Evolutionary conservation across 2,888 invertebrate species (phyloP).

Genomic region (Drosophila trichaetosa): DNA sequence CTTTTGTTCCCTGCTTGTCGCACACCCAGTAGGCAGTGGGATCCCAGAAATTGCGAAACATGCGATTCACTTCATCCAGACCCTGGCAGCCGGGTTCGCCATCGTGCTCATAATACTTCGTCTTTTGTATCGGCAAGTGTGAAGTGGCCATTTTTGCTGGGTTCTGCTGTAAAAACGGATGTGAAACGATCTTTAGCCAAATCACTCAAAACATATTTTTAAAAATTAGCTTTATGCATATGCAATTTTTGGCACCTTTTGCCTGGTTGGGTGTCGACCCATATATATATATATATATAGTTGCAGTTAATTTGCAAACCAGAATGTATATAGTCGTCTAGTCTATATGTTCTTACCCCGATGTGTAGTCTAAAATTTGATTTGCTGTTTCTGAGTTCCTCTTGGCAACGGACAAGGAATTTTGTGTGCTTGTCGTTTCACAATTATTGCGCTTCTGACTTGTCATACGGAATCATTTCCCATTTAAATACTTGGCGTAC

Average conservation of each 20-base stretch:
- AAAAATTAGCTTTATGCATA: not conserved
- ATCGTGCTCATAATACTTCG: constrained; percentile 69
- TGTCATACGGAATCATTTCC: constrained; percentile 69
- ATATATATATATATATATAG: not conserved
- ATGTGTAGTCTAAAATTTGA: not conserved
- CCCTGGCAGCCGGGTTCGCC: constrained; percentile 82
- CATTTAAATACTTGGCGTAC: constrained; percentile 69
- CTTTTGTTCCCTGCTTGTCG: constrained; percentile 71
- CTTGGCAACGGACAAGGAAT: constrained; percentile 43
- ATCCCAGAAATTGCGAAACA: constrained; percentile 83
- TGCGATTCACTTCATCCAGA: constrained; percentile 75
- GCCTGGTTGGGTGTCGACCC: constrained; percentile 2
- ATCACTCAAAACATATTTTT: not conserved
- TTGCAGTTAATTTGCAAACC: constrained; percentile 9
- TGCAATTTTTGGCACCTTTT: not conserved
- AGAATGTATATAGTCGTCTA: constrained; percentile 9
- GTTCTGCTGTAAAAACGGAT: constrained; percentile 12
- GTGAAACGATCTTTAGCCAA: not conserved
- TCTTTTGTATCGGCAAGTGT: constrained; percentile 69
- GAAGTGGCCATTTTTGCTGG: constrained; percentile 60
- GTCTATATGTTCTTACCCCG: constrained; percentile 31
- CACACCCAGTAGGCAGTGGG: constrained; percentile 83
- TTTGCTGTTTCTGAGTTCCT: constrained; percentile 12
- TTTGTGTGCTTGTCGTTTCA: constrained; percentile 56
- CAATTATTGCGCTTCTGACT: constrained; percentile 71